Percentiles rank a stretch among this genome's conserved stretches.
These are phyloP conservation scores for Amphilophus citrinellus DNA, from an alignment of 2,113 vertebrate species.

Conservation along the genomic window DNA sequence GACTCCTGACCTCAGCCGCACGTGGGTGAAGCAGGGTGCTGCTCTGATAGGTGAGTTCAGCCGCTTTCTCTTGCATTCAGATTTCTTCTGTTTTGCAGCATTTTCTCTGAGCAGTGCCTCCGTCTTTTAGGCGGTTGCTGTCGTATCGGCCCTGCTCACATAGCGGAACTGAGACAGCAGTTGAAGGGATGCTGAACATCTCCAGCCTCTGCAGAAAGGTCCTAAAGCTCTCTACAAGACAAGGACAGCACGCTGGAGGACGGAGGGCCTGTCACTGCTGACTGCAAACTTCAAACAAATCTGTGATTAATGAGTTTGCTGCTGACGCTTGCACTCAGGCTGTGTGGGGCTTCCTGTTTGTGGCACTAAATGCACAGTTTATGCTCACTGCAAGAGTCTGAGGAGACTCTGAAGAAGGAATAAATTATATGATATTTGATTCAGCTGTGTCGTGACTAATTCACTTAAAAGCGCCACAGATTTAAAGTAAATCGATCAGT, in stretches of 20 bases:
- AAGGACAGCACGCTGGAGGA: background rate
- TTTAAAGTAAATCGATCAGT: background rate
- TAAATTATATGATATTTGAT: background rate
- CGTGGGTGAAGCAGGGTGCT: constrained; percentile 82
- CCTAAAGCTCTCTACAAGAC: background rate
- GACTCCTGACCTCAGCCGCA: constrained; percentile 58
- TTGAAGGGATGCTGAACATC: constrained; percentile 41
- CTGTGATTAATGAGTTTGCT: background rate
- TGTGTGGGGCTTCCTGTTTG: background rate
- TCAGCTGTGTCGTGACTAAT: background rate
- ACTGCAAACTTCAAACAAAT: background rate
- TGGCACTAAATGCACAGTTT: background rate
- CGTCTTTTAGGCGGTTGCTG: constrained; percentile 82
- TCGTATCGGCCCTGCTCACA: constrained; percentile 73
- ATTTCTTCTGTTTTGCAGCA: background rate
- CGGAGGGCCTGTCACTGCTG: background rate
- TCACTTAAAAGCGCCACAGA: background rate
- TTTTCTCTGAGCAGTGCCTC: background rate
- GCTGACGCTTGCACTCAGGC: background rate
- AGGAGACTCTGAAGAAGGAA: background rate
- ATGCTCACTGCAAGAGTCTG: background rate
- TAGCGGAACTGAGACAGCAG: constrained; percentile 63
- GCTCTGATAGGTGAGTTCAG: constrained; percentile 80
- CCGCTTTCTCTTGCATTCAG: background rate
- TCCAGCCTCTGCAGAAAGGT: background rate